Percentiles rank a stretch among this genome's conserved stretches.
Evolutionary conservation across 2,113 vertebrate species (phyloP).

Genomic region (Notarius lentiginosus): DNA sequence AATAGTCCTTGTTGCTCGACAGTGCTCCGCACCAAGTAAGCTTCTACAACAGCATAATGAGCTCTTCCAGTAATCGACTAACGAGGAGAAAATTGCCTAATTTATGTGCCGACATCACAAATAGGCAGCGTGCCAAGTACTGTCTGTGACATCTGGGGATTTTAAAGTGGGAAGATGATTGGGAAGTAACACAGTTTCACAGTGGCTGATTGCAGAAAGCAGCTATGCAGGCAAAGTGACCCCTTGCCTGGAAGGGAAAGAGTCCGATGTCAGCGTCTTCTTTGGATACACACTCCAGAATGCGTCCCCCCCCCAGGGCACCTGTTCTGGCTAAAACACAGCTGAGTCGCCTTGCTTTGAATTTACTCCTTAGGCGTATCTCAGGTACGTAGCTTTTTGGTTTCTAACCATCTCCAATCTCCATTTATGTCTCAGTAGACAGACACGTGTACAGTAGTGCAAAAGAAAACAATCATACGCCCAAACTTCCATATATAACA

Average conservation of each 20-base stretch:
- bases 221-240: slow-evolving; percentile 43
- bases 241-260: slow-evolving; percentile 54
- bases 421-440: neutral
- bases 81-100: neutral
- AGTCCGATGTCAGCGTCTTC: slow-evolving; percentile 56
- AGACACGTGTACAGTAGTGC: neutral
- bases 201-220: slow-evolving; percentile 5
- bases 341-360: slow-evolving; percentile 35
- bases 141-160: slow-evolving; percentile 11
- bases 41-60: slow-evolving; percentile 1
- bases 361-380: slow-evolving; percentile 8
- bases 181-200: slow-evolving; percentile 64
- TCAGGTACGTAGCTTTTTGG: neutral
- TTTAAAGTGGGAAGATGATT: slow-evolving; percentile 60
- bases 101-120: slow-evolving; percentile 50
- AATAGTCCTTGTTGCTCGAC: neutral
- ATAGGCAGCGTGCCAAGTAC: slow-evolving; percentile 27
- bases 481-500: neutral
- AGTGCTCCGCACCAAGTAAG: neutral
- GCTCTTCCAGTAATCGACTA: slow-evolving; percentile 17
- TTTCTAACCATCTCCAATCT: neutral
- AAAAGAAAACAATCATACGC: neutral
- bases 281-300: slow-evolving; percentile 20
- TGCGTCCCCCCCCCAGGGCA: slow-evolving; percentile 1
- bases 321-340: slow-evolving; percentile 47